Evolutionary conservation across 2,113 vertebrate species (phyloP).

Genomic region (Machaerirhynchus nigripectus): DNA sequence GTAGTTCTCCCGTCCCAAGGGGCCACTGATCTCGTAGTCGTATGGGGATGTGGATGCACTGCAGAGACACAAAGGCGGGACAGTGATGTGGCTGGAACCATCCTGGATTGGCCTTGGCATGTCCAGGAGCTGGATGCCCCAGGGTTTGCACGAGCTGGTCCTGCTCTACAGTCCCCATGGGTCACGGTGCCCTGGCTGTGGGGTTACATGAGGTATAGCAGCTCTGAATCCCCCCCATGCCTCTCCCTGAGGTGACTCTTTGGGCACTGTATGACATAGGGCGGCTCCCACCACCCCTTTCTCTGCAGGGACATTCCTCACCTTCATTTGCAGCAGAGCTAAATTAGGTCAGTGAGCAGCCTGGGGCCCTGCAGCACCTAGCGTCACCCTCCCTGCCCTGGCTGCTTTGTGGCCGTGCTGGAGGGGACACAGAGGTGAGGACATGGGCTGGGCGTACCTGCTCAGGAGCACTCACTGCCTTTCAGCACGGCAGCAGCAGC

Average conservation of each 20-base stretch:
- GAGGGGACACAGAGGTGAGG: background rate
- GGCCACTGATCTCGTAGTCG: constrained; percentile 76
- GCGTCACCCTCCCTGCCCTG: background rate
- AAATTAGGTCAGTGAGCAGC: constrained; percentile 46
- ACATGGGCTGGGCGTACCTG: background rate
- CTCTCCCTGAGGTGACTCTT: background rate
- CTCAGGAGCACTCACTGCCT: background rate
- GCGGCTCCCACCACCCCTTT: background rate
- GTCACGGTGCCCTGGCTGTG: fast-evolving
- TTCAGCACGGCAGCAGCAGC: background rate
- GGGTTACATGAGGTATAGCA: background rate
- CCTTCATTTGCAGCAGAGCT: background rate
- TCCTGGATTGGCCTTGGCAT: background rate
- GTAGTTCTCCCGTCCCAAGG: constrained; percentile 85
- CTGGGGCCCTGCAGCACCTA: background rate
- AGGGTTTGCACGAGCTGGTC: background rate
- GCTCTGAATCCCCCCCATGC: background rate
- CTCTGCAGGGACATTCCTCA: background rate
- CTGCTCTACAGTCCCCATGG: background rate
- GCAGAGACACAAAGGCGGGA: background rate
- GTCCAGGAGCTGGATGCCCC: fast-evolving
- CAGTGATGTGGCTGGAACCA: background rate
- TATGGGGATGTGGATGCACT: constrained; percentile 72
- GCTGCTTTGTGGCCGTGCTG: background rate
- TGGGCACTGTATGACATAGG: fast-evolving